Percentiles rank a stretch among this genome's conserved stretches.
These are phyloP conservation scores for Gryllus bimaculatus DNA, from an alignment of 1,140 invertebrate species.

Conservation along the genomic window DNA sequence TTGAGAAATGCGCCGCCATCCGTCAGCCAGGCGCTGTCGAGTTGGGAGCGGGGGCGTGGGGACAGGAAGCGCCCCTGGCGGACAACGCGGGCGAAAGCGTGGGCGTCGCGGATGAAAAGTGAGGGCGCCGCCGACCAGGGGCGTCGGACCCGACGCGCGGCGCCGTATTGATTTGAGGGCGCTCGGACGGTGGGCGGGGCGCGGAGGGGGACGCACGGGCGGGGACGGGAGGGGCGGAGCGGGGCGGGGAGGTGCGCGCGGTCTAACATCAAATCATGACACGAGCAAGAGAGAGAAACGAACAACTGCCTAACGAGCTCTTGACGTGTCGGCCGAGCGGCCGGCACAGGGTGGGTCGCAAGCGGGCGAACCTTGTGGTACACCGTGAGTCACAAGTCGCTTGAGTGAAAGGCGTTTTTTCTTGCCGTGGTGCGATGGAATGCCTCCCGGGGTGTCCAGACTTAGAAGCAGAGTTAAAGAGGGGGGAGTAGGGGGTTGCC, in stretches of 20 bases:
- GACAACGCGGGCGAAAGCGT: not conserved
- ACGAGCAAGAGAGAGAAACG: not conserved
- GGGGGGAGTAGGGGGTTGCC: too few relatives aligned
- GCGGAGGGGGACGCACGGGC: not conserved
- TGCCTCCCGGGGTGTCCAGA: too few relatives aligned
- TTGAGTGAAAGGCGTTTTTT: too few relatives aligned
- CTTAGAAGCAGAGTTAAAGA: too few relatives aligned
- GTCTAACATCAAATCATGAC: not conserved
- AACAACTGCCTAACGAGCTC: constrained; percentile 3
- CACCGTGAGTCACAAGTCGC: too few relatives aligned
- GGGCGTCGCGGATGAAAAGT: not conserved
- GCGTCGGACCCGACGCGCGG: too few relatives aligned
- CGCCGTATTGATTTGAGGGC: not conserved
- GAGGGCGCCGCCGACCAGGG: too few relatives aligned
- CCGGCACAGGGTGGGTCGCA: not conserved
- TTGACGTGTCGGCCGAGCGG: not conserved
- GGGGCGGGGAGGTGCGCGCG: not conserved
- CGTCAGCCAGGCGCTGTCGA: too few relatives aligned
- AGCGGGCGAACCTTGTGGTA: not conserved
- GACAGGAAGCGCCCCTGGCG: not conserved
- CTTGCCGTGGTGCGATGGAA: too few relatives aligned
- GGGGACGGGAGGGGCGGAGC: not conserved
- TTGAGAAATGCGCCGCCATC: too few relatives aligned
- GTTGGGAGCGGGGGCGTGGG: too few relatives aligned
- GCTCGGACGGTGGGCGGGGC: too few relatives aligned